Conservation (phyloP, 1,140 invertebrate genomes). For the Eulimnadia texana region DNA sequence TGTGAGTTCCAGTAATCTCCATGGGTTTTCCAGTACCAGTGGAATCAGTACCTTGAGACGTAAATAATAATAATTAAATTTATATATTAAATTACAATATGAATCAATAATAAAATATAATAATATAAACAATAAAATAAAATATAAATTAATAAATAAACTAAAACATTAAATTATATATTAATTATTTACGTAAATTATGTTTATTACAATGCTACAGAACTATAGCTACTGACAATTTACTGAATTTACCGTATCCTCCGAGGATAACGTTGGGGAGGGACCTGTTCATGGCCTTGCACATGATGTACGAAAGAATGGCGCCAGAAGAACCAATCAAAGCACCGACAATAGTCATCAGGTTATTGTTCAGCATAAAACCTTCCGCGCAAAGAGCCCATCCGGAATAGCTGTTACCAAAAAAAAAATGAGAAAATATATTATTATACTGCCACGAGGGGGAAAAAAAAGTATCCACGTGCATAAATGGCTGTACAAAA, state of each 20-base stretch:
- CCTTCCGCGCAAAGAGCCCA: constrained; percentile 54
- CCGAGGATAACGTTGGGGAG: constrained; percentile 78
- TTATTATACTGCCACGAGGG: too few species aligned
- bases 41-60: constrained; percentile 12
- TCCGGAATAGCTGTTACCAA: constrained; percentile 35
- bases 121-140: too few species aligned
- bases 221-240: background rate
- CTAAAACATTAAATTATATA: too few species aligned
- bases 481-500: constrained; percentile 26
- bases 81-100: too few species aligned
- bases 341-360: constrained; percentile 83
- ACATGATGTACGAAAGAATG: constrained; percentile 89
- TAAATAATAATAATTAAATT: too few species aligned
- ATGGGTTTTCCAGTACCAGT: constrained; percentile 29
- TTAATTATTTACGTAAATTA: too few species aligned
- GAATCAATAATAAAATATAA: too few species aligned
- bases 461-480: background rate
- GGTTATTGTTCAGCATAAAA: constrained; percentile 83
- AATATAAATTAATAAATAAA: too few species aligned
- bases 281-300: constrained; percentile 88
- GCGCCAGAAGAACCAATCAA: constrained; percentile 81
- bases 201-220: too few species aligned
- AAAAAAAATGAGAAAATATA: too few species aligned
- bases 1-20: constrained; percentile 66
- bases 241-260: constrained; percentile 48